These are phyloP conservation scores for Ceratina japonica DNA, from an alignment of 1,140 invertebrate genomes.

Conservation along the genomic window DNA sequence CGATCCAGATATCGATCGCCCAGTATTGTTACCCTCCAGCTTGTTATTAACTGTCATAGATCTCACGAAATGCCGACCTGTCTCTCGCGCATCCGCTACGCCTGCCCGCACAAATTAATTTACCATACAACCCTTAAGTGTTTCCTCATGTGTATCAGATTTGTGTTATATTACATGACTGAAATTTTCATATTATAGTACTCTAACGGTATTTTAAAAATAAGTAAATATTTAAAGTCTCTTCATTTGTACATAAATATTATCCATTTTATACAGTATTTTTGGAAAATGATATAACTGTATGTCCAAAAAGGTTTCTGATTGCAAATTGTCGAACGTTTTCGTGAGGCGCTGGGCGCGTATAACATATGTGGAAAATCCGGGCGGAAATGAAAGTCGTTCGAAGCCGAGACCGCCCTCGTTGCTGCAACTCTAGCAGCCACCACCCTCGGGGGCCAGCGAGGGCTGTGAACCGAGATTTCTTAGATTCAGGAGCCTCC, in stretches of 20 bases:
- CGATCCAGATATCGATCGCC: constrained; percentile 48
- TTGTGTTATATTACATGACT: background rate
- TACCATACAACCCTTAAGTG: constrained; percentile 9
- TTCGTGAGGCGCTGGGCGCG: too few species aligned
- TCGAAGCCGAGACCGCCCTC: constrained; percentile 54
- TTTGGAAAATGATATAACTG: too few species aligned
- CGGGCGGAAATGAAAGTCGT: constrained; percentile 42
- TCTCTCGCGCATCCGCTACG: constrained; percentile 1
- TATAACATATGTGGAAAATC: constrained; percentile 52
- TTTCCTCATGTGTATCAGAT: background rate
- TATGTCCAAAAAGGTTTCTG: too few species aligned
- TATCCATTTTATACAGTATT: too few species aligned
- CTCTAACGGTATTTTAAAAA: too few species aligned
- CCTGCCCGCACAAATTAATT: constrained; percentile 28
- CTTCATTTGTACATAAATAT: too few species aligned
- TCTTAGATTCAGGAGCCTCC: constrained; percentile 59
- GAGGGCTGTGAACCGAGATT: constrained; percentile 52
- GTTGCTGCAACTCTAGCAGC: constrained; percentile 43
- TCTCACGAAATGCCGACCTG: constrained; percentile 46
- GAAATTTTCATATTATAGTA: background rate
- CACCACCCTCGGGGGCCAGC: constrained; percentile 42
- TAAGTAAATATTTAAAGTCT: too few species aligned
- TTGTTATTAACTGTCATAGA: constrained; percentile 46
- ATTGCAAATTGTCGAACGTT: too few species aligned
- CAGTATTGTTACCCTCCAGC: constrained; percentile 35